These are phyloP conservation scores for Nebria brevicollis DNA, from an alignment of 2,888 invertebrate species.

Conservation along the genomic window DNA sequence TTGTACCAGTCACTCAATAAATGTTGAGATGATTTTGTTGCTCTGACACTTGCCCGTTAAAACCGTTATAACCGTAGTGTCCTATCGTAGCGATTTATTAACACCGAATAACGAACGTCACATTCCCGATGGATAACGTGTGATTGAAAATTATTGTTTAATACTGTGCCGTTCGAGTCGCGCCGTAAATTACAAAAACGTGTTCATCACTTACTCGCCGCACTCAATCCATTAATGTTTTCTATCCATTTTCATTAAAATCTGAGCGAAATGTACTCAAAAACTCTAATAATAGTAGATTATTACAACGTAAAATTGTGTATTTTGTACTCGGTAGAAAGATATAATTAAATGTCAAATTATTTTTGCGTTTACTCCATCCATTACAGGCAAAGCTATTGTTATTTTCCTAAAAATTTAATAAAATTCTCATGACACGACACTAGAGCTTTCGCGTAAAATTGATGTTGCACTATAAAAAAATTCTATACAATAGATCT, in stretches of 20 bases:
- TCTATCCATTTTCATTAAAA: constrained; percentile 12
- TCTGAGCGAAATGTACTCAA: constrained; percentile 2
- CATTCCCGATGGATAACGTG: not conserved
- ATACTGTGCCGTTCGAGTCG: not conserved
- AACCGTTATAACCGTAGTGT: constrained; percentile 17
- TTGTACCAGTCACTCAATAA: constrained; percentile 20
- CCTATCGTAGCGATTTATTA: constrained; percentile 25
- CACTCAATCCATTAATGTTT: constrained; percentile 7
- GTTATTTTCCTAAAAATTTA: too few species aligned
- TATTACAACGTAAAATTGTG: too few species aligned
- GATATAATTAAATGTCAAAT: too few species aligned
- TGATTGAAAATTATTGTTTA: not conserved
- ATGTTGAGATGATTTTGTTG: constrained; percentile 25
- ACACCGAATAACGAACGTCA: constrained; percentile 29
- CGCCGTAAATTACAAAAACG: not conserved
- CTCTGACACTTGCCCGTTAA: constrained; percentile 5
- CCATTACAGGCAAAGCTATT: too few species aligned
- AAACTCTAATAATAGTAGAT: not conserved
- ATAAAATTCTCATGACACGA: too few species aligned
- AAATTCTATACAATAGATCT: too few species aligned
- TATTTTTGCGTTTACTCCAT: too few species aligned
- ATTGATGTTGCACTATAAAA: too few species aligned
- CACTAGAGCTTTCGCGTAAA: too few species aligned
- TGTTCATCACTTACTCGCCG: not conserved
- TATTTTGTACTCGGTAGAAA: too few species aligned